Percentiles rank a stretch among this genome's conserved stretches.
Conservation (phyloP, 2,113 vertebrate species). For the Scolopax mira region DNA sequence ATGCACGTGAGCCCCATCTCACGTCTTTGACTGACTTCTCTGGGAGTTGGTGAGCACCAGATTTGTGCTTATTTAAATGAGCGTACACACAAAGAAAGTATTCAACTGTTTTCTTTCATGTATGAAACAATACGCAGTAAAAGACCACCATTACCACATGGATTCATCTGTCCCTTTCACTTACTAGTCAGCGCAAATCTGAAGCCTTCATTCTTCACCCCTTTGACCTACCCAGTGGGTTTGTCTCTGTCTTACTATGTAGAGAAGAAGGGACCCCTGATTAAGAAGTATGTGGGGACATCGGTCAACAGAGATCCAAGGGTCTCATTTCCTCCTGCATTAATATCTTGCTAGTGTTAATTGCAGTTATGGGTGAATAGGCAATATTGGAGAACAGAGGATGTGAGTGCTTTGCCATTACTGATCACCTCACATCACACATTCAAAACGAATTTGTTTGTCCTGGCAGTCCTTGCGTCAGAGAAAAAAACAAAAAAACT, state of each 20-base stretch:
- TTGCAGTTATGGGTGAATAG: slow-evolving; percentile 16
- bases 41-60: neutral
- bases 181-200: neutral
- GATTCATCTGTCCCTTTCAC: slow-evolving; percentile 26
- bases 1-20: neutral
- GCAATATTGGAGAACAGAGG: neutral
- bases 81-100: neutral
- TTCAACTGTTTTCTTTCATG: neutral
- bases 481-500: neutral
- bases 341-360: neutral
- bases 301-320: neutral
- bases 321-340: slow-evolving; percentile 18
- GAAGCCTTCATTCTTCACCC: slow-evolving; percentile 12
- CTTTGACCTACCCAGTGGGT: neutral
- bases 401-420: slow-evolving; percentile 2
- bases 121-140: neutral
- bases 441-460: neutral
- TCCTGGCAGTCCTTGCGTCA: neutral
- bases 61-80: neutral
- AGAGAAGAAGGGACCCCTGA: slow-evolving; percentile 15
- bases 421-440: slow-evolving; percentile 31
- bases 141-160: neutral
- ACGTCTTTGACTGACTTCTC: neutral
- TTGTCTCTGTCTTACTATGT: neutral
- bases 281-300: neutral